phyloP scores from a whole-genome alignment of 2,888 invertebrate species.

The Troides oblongomaculatus region DNA sequence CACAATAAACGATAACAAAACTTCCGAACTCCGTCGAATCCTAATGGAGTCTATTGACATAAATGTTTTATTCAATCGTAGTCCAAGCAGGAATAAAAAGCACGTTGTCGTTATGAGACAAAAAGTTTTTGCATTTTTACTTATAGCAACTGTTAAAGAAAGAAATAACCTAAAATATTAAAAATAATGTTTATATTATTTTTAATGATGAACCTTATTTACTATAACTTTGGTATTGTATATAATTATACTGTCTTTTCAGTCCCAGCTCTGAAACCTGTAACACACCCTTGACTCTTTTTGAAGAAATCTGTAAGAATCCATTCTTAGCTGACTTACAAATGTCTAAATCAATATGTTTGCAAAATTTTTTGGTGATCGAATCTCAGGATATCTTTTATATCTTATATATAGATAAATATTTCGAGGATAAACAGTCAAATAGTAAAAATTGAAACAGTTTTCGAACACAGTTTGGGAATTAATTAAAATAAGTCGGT shows the following conservation, averaged over 20 bases:
- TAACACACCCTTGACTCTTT: too few relatives aligned
- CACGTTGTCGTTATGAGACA: constrained; percentile 72
- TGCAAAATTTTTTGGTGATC: too few relatives aligned
- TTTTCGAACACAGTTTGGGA: background rate
- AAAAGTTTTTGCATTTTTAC: constrained; percentile 70
- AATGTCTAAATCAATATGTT: too few relatives aligned
- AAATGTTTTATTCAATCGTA: constrained; percentile 77
- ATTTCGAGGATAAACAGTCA: background rate
- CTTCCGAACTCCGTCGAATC: constrained; percentile 60
- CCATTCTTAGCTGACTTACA: too few relatives aligned
- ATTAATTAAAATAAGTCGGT: constrained; percentile 20
- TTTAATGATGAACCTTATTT: constrained; percentile 32
- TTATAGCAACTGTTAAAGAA: constrained; percentile 41
- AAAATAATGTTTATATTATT: constrained; percentile 3
- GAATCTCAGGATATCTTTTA: too few relatives aligned
- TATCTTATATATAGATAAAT: background rate
- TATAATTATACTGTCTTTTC: background rate
- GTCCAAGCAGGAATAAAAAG: constrained; percentile 72
- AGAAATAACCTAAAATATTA: constrained; percentile 46
- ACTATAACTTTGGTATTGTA: background rate
- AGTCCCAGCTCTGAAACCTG: too few relatives aligned
- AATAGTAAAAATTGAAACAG: background rate
- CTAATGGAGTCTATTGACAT: constrained; percentile 76
- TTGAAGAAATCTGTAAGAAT: too few relatives aligned
- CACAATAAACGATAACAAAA: constrained; percentile 50